A percentile compares a stretch with the other conserved stretches of the same genome.
Evolutionary conservation across 1,140 invertebrate genomes (phyloP).

Genomic region (Fopius arisanus): DNA sequence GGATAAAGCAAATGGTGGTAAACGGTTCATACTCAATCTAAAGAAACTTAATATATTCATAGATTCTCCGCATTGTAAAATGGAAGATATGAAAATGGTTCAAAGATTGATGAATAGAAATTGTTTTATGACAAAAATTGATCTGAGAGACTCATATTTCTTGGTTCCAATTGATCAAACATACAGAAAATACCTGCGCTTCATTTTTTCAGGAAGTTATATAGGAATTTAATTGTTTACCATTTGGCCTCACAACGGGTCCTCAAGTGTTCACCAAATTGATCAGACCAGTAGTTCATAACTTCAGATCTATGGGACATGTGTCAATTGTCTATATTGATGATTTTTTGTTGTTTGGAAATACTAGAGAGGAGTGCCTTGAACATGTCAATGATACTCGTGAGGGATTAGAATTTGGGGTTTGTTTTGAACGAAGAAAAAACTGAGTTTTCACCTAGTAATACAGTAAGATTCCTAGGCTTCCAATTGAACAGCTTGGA

Average conservation of each 20-base stretch:
- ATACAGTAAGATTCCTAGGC: neutral
- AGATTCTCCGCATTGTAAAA: neutral
- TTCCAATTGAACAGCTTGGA: neutral
- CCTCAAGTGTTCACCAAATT: conserved; percentile 25
- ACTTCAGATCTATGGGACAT: neutral
- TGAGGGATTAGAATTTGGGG: neutral
- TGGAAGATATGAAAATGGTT: conserved; percentile 6
- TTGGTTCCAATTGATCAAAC: neutral
- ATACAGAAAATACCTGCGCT: conserved; percentile 12
- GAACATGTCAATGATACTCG: neutral
- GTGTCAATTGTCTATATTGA: conserved; percentile 26
- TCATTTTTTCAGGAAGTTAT: neutral
- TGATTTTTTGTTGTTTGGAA: conserved; percentile 18
- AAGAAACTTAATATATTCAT: conserved; percentile 17
- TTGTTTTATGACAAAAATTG: conserved; percentile 11
- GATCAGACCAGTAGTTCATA: conserved; percentile 17
- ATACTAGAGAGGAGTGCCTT: neutral
- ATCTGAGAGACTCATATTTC: conserved; percentile 19
- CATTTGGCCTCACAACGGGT: conserved; percentile 4
- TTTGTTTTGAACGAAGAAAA: conserved; percentile 1
- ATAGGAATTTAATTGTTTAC: conserved; percentile 15
- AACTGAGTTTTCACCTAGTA: neutral
- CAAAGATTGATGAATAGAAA: neutral
- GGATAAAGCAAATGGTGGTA: neutral
- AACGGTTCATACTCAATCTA: neutral